Evolutionary conservation across 1,140 invertebrate species (phyloP).

Genomic region (Saccostrea glomerata): DNA sequence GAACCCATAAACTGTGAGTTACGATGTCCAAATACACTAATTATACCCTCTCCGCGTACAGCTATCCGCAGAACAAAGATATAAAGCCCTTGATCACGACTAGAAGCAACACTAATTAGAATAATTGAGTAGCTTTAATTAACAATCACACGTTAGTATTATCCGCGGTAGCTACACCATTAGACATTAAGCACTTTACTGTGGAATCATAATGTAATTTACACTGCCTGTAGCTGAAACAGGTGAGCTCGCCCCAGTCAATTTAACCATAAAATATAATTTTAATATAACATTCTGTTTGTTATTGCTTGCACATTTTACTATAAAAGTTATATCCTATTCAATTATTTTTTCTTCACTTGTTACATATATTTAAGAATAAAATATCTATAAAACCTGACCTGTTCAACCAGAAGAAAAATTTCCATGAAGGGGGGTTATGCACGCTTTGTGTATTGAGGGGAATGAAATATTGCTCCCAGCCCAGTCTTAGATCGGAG

Average conservation of each 20-base stretch:
- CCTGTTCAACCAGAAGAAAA: neutral
- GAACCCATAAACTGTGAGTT: neutral
- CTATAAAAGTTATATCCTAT: too few species aligned
- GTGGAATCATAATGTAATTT: neutral
- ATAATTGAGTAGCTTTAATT: conserved; percentile 19
- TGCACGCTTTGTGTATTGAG: conserved; percentile 6
- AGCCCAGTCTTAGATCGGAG: neutral
- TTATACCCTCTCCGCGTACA: neutral
- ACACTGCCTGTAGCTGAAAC: neutral
- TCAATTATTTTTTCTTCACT: too few species aligned
- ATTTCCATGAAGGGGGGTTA: neutral
- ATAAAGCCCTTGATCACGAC: neutral
- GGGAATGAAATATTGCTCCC: conserved; percentile 27
- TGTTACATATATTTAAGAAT: neutral
- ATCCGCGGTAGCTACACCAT: neutral
- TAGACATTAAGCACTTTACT: neutral
- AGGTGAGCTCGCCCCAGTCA: neutral
- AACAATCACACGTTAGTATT: conserved; percentile 9
- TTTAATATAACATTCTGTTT: too few species aligned
- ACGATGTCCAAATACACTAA: neutral
- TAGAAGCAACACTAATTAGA: neutral
- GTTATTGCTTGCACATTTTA: too few species aligned
- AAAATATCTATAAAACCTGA: neutral
- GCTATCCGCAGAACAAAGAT: neutral
- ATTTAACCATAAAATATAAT: too few species aligned